Conservation (phyloP, 2,113 vertebrate genomes). For the Erythrocercus mccallii region DNA sequence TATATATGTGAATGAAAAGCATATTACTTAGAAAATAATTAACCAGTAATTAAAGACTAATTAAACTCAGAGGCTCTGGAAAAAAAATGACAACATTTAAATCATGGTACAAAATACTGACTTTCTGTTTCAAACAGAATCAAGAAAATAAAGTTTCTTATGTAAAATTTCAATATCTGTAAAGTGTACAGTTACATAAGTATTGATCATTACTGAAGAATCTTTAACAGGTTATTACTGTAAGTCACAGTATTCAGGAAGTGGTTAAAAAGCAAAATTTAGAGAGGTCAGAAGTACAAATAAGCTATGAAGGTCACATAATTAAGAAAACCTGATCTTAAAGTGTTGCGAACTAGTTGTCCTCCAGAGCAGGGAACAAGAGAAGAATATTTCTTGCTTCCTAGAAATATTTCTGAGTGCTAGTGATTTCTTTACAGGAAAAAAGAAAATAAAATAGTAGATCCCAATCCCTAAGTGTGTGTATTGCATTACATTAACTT, state of each 20-base stretch:
- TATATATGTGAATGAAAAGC: neutral
- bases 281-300: neutral
- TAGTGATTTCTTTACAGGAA: neutral
- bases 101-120: neutral
- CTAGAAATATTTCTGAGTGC: neutral
- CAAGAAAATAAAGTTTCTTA: neutral
- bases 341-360: neutral
- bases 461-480: neutral
- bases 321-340: neutral
- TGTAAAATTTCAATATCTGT: neutral
- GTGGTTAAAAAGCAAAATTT: neutral
- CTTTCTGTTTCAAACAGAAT: neutral
- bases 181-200: neutral
- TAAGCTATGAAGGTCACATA: neutral
- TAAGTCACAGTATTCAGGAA: neutral
- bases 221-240: neutral
- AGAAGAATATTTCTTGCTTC: neutral
- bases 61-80: neutral
- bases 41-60: neutral
- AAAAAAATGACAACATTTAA: neutral
- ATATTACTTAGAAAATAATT: neutral
- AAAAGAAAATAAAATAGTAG: neutral
- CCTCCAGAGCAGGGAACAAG: neutral
- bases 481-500: neutral
- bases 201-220: neutral